A percentile compares a stretch with the other conserved stretches of the same genome.
Evolutionary conservation across 2,797 vertebrate species (phyloP).

Genomic region (Hemitrygon akajei): DNA sequence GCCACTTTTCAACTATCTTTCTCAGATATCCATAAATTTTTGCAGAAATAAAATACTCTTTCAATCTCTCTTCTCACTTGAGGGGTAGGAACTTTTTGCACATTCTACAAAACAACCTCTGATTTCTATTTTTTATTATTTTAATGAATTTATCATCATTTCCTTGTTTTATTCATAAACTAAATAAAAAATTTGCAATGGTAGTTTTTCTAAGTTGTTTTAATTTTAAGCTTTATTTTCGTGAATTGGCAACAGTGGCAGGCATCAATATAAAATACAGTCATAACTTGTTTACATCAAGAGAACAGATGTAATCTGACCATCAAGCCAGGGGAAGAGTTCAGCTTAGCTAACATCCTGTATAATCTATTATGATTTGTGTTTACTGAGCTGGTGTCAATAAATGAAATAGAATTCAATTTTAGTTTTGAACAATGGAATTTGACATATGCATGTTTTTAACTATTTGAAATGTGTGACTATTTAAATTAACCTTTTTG

Average conservation of each 20-base stretch:
- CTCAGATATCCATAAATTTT: not conserved
- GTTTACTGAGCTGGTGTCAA: not conserved
- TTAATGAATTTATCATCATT: not conserved
- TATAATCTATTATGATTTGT: too few species aligned
- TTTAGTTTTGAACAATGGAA: slow-evolving; percentile 7
- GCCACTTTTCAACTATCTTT: not conserved
- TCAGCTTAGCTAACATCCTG: not conserved
- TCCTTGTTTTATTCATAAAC: not conserved
- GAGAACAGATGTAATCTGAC: not conserved
- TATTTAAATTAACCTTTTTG: not conserved
- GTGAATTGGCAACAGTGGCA: not conserved
- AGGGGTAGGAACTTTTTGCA: not conserved
- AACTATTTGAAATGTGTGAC: not conserved
- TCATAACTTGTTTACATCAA: not conserved
- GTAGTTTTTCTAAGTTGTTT: not conserved
- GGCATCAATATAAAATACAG: not conserved
- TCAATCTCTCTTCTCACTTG: not conserved
- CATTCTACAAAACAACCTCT: not conserved
- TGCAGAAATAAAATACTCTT: not conserved
- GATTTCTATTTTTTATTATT: not conserved
- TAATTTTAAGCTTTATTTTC: not conserved
- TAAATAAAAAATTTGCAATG: not conserved
- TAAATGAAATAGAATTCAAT: not conserved
- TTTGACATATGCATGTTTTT: not conserved
- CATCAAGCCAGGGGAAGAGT: not conserved